A percentile compares a stretch with the other conserved stretches of the same genome.
Conservation (phyloP, 2,888 invertebrate species). For the Patella caerulea region DNA sequence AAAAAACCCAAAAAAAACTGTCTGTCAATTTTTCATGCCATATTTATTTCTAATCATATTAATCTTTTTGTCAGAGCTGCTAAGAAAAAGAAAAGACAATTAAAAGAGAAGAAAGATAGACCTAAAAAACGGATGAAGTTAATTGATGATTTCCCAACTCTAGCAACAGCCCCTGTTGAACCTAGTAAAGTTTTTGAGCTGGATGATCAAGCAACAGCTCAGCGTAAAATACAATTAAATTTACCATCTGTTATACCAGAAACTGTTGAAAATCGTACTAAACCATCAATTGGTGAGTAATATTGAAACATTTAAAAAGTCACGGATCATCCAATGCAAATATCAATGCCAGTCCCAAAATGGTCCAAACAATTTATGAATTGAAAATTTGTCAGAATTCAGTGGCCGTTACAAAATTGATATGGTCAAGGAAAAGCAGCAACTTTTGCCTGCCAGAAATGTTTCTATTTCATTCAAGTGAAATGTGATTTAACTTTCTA, state of each 20-base stretch:
- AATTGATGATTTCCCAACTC: constrained; percentile 14
- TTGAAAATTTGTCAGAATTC: background rate
- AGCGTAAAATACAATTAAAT: constrained; percentile 65
- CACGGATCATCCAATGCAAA: too few relatives aligned
- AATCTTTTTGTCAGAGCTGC: background rate
- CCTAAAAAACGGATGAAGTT: constrained; percentile 4
- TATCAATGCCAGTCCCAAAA: background rate
- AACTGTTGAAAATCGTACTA: constrained; percentile 3
- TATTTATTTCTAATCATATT: background rate
- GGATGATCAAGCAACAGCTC: constrained; percentile 74
- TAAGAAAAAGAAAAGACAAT: constrained; percentile 5
- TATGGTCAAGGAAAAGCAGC: too few relatives aligned
- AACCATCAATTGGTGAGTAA: background rate
- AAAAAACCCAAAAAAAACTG: too few relatives aligned
- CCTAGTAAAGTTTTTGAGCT: constrained; percentile 69
- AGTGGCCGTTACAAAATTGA: too few relatives aligned
- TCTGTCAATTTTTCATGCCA: background rate
- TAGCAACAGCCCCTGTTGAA: constrained; percentile 13
- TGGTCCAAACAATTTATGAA: background rate
- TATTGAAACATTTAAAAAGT: too few relatives aligned
- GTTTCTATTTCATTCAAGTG: too few relatives aligned
- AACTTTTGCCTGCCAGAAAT: too few relatives aligned
- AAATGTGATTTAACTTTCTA: too few relatives aligned
- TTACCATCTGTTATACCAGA: constrained; percentile 34
- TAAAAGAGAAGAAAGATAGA: background rate